phyloP scores from a whole-genome alignment of 1,140 invertebrate species.

The Semibalanus balanoides region DNA sequence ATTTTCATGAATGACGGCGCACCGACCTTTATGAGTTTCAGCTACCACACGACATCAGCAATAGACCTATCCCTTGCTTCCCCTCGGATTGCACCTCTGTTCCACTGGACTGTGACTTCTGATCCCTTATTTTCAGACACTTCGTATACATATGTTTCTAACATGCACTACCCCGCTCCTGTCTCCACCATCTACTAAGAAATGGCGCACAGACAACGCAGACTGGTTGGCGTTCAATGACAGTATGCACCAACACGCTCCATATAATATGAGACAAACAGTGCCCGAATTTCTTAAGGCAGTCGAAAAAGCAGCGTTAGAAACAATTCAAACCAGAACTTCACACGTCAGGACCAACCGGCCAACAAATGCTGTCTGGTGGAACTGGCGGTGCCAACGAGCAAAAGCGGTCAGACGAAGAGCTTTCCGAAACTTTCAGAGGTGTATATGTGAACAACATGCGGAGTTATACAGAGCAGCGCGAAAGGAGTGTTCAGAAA shows the following conservation, averaged over 20 bases:
- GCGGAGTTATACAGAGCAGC: background rate
- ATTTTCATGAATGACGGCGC: background rate
- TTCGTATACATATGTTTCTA: background rate
- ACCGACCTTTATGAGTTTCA: background rate
- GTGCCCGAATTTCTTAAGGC: background rate
- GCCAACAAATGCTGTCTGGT: background rate
- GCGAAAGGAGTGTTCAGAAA: background rate
- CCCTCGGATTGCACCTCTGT: background rate
- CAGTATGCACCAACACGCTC: background rate
- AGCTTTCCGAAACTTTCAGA: background rate
- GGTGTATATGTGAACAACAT: background rate
- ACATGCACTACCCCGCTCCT: background rate
- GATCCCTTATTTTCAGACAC: background rate
- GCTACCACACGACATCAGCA: background rate
- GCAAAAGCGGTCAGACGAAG: background rate
- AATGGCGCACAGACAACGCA: background rate
- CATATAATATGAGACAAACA: background rate
- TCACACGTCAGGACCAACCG: background rate
- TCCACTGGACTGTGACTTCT: background rate
- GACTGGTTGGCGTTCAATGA: background rate
- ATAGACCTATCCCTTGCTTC: background rate
- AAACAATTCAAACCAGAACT: background rate
- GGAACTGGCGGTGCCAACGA: background rate
- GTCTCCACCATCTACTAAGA: background rate
- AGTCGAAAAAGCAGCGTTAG: background rate